Conservation (phyloP, 2,888 invertebrate species). For the Epinotia bilunana region DNA sequence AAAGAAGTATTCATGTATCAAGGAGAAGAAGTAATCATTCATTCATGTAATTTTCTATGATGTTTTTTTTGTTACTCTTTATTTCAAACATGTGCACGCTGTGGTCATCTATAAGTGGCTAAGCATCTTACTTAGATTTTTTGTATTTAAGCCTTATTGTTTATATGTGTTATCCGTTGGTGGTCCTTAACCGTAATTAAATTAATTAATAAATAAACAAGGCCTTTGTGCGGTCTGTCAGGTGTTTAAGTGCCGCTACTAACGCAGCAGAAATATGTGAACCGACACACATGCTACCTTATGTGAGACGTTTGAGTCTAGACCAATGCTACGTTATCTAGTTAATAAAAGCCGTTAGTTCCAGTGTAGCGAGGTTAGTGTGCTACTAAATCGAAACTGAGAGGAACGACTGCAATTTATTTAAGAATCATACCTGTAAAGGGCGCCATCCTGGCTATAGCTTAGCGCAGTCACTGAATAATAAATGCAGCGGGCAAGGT, state of each 20-base stretch:
- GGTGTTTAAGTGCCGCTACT: constrained; percentile 1
- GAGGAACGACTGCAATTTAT: constrained; percentile 42
- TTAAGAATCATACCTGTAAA: constrained; percentile 72
- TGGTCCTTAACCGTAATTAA: no score
- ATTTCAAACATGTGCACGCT: no score
- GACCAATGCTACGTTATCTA: background rate
- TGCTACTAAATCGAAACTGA: constrained; percentile 32
- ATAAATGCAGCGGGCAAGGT: constrained; percentile 79
- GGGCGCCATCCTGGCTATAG: constrained; percentile 79
- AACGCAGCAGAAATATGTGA: constrained; percentile 8
- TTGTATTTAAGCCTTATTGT: no score
- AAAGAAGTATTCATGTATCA: constrained; percentile 29
- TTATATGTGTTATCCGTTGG: no score
- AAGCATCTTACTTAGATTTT: no score
- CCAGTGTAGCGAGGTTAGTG: background rate
- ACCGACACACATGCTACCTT: constrained; percentile 28
- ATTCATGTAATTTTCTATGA: no score
- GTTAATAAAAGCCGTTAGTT: background rate
- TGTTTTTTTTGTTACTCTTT: no score
- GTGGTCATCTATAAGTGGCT: no score
- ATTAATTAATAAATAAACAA: no score
- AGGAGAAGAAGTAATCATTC: no score
- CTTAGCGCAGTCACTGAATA: constrained; percentile 79
- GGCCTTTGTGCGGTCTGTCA: no score
- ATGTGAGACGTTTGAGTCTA: background rate